phyloP scores from a whole-genome alignment of 2,113 vertebrate genomes.

The Peromyscus polionotus region DNA sequence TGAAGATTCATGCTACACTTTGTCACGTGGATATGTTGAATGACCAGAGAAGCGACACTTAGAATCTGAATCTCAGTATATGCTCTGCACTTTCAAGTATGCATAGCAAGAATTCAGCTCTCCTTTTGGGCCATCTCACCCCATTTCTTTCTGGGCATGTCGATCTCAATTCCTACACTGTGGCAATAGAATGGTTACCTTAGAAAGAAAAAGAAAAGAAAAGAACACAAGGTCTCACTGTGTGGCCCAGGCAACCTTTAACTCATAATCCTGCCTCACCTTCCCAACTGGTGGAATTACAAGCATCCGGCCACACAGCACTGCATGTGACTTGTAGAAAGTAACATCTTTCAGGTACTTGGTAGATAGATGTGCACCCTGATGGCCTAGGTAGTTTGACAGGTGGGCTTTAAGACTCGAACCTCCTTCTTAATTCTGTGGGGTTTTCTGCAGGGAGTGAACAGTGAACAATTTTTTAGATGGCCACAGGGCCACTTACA shows the following conservation, averaged over 20 bases:
- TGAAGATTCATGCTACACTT: not conserved
- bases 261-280: no score
- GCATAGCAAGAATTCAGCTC: not conserved
- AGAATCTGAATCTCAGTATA: not conserved
- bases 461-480: not conserved
- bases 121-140: no score
- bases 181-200: no score
- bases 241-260: not conserved
- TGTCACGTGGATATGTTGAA: not conserved
- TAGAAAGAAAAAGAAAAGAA: no score
- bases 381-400: not conserved
- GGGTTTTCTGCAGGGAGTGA: not conserved
- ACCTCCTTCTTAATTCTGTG: not conserved
- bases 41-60: not conserved
- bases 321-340: not conserved
- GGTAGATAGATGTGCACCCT: not conserved
- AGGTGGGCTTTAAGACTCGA: not conserved
- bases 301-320: no score
- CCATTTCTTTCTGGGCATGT: not conserved
- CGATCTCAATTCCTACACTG: not conserved
- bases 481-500: not conserved
- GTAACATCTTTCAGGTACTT: not conserved
- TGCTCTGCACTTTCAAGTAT: not conserved
- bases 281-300: not conserved
- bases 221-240: not conserved